Percentiles rank a stretch among this genome's conserved stretches.
Conservation (phyloP, 2,888 invertebrate species). For the Phalera bucephala region DNA sequence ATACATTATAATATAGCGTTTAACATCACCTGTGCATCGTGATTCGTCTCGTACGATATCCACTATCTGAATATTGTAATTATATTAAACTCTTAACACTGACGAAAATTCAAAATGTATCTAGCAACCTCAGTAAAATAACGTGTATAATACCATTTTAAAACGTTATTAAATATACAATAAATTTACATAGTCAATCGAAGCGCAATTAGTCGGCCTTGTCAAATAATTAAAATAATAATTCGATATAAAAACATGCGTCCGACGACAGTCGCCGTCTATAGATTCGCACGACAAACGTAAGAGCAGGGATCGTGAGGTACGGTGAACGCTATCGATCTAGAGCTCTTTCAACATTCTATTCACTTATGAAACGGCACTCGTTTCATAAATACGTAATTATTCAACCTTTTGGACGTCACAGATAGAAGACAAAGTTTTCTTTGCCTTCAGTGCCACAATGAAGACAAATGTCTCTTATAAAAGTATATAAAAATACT, state of each 20-base stretch:
- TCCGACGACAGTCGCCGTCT: constrained; percentile 50
- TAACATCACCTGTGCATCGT: constrained; percentile 64
- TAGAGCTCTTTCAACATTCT: constrained; percentile 61
- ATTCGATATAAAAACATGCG: constrained; percentile 57
- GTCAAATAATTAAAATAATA: constrained; percentile 62
- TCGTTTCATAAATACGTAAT: constrained; percentile 54
- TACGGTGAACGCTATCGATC: constrained; percentile 61
- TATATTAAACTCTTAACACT: constrained; percentile 54
- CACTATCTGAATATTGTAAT: constrained; percentile 55
- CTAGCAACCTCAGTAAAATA: constrained; percentile 77
- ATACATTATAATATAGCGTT: constrained; percentile 53
- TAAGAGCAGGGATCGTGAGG: constrained; percentile 49
- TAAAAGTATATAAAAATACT: too few species aligned
- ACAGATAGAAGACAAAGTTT: too few species aligned
- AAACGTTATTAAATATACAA: constrained; percentile 73
- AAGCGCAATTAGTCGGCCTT: constrained; percentile 61
- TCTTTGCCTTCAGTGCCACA: too few species aligned
- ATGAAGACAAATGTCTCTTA: too few species aligned
- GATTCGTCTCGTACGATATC: constrained; percentile 52
- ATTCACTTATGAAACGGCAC: constrained; percentile 59
- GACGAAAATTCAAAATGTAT: constrained; percentile 63
- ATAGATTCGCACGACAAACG: constrained; percentile 63
- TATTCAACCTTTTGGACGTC: too few species aligned
- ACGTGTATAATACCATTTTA: constrained; percentile 67
- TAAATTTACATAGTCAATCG: constrained; percentile 68